Base-by-base conservation (phyloP, 2,888 invertebrate genomes). In the Dysmachus trigonus region DNA sequence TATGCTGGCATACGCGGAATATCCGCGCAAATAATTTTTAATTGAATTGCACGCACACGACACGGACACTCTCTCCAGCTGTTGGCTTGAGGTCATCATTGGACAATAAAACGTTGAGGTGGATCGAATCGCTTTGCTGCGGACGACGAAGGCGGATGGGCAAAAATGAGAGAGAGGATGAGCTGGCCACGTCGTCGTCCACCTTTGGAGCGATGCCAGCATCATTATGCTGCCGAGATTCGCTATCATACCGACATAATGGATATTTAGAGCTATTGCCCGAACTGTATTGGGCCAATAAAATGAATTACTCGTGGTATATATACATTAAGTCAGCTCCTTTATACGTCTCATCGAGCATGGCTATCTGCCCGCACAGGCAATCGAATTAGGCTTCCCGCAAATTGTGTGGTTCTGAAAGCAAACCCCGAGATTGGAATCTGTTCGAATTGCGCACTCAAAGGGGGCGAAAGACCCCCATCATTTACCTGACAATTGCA, bases 321-420 rank as follows among this genome's bases (percentile, higher is more conserved):
- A 83, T 83, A 83, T 83, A 83, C 71, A 83, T 71, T 72, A 72
- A 83, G 83, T 71, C 31, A 38, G 83, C 38, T 83, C 72, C 83
- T 72, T 83, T 83, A 83, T 83, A 83, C 71, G 30, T 72, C 72
- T 72, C 72, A 71, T 83, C 72, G 35, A 15, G 41, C 30, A 41
- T 83, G 83, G 86, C 74, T 86, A 81, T 85, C 86, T 86, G 81
- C 76, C 79, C 85, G 86, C 41, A 82, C 72, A 53, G 85, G 85
- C 87, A 87, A 87, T 87, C 85, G 87, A 85, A 87, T 87, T 87
- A 87, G 87, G 85, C 85, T 82, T 81, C 76, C 87, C 87, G 82
- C 87, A 87, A 87, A 86, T 86, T 85, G 72, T 87, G 87, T 85
- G 87, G 87, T 85, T 53, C 72, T 85, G 82, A 85, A 87, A 87